Evolutionary conservation across 1,140 invertebrate genomes (phyloP).

Genomic region (Gonatopus flavifemur): DNA sequence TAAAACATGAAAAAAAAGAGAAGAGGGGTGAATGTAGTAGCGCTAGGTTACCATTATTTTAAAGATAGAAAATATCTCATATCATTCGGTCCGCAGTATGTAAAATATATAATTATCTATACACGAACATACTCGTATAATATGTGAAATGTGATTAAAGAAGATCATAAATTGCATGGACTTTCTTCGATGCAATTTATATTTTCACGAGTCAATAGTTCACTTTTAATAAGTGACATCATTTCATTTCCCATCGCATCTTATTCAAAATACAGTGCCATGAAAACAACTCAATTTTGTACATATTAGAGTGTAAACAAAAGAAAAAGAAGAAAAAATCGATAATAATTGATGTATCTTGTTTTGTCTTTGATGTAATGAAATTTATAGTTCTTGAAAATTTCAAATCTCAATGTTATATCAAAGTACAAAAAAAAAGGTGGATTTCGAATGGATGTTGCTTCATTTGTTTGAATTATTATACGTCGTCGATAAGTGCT

Average conservation of each 20-base stretch:
- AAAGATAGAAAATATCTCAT: slow-evolving; percentile 45
- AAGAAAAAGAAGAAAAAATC: neutral
- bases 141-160: slow-evolving; percentile 13
- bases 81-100: slow-evolving; percentile 36
- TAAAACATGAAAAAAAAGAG: slow-evolving; percentile 49
- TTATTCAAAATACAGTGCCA: slow-evolving; percentile 26
- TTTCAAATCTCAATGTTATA: too few relatives aligned
- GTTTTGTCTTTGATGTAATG: too few relatives aligned
- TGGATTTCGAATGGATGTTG: too few relatives aligned
- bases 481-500: too few relatives aligned
- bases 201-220: slow-evolving; percentile 22
- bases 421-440: too few relatives aligned
- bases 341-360: too few relatives aligned
- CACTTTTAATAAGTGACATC: too few relatives aligned
- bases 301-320: neutral
- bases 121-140: slow-evolving; percentile 10
- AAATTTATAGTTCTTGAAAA: too few relatives aligned
- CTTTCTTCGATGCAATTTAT: slow-evolving; percentile 21
- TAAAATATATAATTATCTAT: slow-evolving; percentile 30
- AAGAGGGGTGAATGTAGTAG: too few relatives aligned
- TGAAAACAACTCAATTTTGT: too few relatives aligned
- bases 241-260: too few relatives aligned
- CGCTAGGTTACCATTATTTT: slow-evolving; percentile 48
- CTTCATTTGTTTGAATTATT: too few relatives aligned
- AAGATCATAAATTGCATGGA: slow-evolving; percentile 12